These are phyloP conservation scores for Conistra vaccinii DNA, from an alignment of 2,888 invertebrate genomes.

Conservation along the genomic window DNA sequence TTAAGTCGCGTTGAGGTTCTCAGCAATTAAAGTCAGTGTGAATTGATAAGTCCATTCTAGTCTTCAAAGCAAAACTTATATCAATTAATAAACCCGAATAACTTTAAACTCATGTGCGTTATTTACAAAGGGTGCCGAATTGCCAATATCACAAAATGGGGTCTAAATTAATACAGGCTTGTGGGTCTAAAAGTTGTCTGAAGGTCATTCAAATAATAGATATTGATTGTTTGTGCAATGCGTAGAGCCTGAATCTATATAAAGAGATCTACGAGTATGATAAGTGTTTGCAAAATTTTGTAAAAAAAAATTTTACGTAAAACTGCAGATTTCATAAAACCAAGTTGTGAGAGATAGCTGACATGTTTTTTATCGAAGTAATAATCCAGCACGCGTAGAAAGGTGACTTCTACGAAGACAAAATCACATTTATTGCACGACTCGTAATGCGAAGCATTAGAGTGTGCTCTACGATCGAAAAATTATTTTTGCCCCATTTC, in stretches of 20 bases:
- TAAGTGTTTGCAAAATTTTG: background rate
- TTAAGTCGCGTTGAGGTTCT: background rate
- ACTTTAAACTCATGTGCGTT: background rate
- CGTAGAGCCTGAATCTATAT: background rate
- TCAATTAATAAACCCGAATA: constrained; percentile 1
- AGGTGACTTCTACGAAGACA: background rate
- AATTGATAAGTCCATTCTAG: background rate
- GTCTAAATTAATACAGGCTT: constrained; percentile 8
- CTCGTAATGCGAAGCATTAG: too few relatives aligned
- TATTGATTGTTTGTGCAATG: background rate
- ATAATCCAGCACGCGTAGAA: background rate
- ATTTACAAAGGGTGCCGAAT: background rate
- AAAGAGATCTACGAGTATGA: background rate
- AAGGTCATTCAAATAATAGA: background rate
- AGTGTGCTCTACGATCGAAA: too few relatives aligned
- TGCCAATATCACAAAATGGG: background rate
- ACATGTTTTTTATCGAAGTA: background rate
- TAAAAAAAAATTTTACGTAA: background rate
- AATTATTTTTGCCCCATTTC: too few relatives aligned
- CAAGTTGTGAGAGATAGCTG: background rate
- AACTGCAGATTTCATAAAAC: background rate
- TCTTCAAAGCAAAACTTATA: constrained; percentile 1
- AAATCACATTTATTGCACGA: background rate
- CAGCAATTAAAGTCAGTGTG: background rate
- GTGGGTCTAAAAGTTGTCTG: background rate